A percentile compares a stretch with the other conserved stretches of the same genome.
Evolutionary conservation across 2,113 vertebrate genomes (phyloP).

Genomic region (Sphyrna mokarran): DNA sequence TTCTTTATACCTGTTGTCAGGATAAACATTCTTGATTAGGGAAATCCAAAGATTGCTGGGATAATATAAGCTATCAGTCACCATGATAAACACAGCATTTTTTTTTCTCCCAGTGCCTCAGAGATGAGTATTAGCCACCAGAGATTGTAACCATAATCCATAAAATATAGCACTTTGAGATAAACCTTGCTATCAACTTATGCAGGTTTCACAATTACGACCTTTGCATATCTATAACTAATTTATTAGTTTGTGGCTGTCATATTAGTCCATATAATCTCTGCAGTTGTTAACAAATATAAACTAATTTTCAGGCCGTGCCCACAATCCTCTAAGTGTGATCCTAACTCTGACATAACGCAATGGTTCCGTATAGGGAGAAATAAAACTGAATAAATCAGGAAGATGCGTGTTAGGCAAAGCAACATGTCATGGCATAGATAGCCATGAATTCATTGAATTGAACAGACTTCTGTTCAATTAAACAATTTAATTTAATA

Average conservation of each 20-base stretch:
- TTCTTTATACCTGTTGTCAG: background rate
- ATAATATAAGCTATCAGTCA: background rate
- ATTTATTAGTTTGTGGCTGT: background rate
- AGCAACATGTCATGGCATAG: background rate
- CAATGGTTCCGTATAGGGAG: background rate
- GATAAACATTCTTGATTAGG: background rate
- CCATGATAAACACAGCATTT: background rate
- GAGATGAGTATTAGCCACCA: background rate
- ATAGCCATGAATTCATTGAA: background rate
- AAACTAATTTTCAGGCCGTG: background rate
- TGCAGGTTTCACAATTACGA: background rate
- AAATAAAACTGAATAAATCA: background rate
- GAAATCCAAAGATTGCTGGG: background rate
- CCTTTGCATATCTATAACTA: background rate
- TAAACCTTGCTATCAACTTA: background rate
- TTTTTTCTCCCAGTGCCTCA: background rate
- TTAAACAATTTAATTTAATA: background rate
- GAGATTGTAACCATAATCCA: background rate
- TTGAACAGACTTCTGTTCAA: background rate
- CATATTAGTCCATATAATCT: background rate
- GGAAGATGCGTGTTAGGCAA: background rate
- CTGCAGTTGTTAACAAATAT: background rate
- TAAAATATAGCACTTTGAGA: background rate
- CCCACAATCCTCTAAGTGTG: background rate
- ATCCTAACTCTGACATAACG: background rate